Base-by-base conservation (phyloP, 2,113 vertebrate genomes). In the Pleuronectes platessa region DNA sequence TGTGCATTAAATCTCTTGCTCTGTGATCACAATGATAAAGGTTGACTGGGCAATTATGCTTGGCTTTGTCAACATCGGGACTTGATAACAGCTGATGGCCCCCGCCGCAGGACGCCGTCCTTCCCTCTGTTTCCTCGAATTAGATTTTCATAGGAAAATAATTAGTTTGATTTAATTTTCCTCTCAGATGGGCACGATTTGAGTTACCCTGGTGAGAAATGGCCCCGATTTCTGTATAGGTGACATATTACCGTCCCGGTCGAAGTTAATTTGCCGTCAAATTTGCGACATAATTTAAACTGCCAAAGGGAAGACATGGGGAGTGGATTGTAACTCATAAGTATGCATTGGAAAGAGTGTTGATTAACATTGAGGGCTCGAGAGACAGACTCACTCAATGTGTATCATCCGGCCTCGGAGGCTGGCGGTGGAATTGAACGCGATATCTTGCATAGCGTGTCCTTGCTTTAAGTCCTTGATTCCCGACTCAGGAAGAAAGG, bases 311-410 rank as follows among this genome's bases (percentile, higher is more conserved):
- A 87, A 88, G 89, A 81, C 68, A 53, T 78, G 79, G 81, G 85
- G 89, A 90, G 86, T 89, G 84, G 88, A 91, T 88, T 85, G 88
- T 83, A 87, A 86, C 86, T 92, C 90, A 91, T 92, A 88, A 93
- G 90, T 91, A 92, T 93, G 89, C 90, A 90, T 87, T 83, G 85
- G 68, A 88, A 90, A 84, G 86, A 84, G 77, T 81, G 88, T 92
- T 92, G 88, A 93, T 92, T 91, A 92, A 90, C 89, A 86, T 79
- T 77, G 75, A 91, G 84, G 82, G 85, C 89, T 88, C 84, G 3
- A 61, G 87, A 92, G 90, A 92, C 81, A 62, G 65, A 76, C 79
- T 10, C 71, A 69, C 83, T 88, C 79, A 74, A 64, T 71, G 82
- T 80, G 90, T 83, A 85, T 91, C 87, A 87, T 86, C 79, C 78